A percentile compares a stretch with the other conserved stretches of the same genome.
phyloP scores from a whole-genome alignment of 1,140 invertebrate genomes.

The Drosophila mayri region DNA sequence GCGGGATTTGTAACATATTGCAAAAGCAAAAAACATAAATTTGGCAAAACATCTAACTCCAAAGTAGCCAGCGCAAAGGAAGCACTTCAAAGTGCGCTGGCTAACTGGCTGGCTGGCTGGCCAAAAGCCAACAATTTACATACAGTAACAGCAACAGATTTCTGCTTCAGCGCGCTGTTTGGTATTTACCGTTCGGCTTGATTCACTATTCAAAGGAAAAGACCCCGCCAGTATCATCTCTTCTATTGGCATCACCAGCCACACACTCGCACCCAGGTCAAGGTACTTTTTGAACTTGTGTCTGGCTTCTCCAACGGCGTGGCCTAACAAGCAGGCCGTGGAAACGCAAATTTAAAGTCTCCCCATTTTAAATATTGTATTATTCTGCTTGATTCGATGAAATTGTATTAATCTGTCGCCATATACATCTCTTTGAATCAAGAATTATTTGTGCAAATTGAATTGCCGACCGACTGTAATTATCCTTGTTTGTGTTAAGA shows the following conservation, averaged over 20 bases:
- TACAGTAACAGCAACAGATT: constrained; percentile 35
- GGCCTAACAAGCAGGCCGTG: constrained; percentile 7
- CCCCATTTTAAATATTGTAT: background rate
- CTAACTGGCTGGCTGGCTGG: constrained; percentile 6
- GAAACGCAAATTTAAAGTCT: background rate
- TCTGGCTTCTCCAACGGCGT: constrained; percentile 3
- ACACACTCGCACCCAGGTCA: constrained; percentile 47
- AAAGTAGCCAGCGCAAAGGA: constrained; percentile 32
- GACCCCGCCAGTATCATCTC: constrained; percentile 36
- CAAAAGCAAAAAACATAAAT: constrained; percentile 48
- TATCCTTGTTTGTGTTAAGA: background rate
- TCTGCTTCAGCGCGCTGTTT: constrained; percentile 29
- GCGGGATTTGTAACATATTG: constrained; percentile 31
- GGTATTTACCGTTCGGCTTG: constrained; percentile 44
- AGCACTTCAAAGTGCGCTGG: constrained; percentile 29
- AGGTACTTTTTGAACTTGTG: constrained; percentile 48
- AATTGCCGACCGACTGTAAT: background rate
- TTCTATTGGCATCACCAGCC: background rate
- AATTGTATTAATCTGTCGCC: constrained; percentile 1
- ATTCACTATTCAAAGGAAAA: constrained; percentile 52
- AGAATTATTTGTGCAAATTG: background rate
- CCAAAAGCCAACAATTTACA: constrained; percentile 57
- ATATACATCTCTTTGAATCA: background rate
- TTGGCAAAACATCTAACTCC: constrained; percentile 18
- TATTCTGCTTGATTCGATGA: no score